A percentile compares a stretch with the other conserved stretches of the same genome.
phyloP scores from a whole-genome alignment of 1,140 invertebrate genomes.

The Ceratina calcarata region DNA sequence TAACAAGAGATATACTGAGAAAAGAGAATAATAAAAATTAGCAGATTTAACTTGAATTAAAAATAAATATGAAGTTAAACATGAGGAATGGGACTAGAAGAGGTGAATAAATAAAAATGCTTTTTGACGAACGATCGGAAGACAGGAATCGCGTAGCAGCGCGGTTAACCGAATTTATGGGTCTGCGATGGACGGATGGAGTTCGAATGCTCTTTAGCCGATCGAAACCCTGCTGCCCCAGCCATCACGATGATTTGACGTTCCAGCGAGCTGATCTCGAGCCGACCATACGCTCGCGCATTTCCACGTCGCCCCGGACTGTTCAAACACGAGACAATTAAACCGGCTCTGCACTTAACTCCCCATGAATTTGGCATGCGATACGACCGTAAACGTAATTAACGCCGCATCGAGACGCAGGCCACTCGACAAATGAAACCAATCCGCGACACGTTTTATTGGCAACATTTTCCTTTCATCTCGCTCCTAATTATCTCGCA shows the following conservation, averaged over 20 bases:
- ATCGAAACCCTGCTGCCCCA: too few relatives aligned
- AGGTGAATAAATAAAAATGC: too few relatives aligned
- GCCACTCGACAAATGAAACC: background rate
- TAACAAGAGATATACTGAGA: too few relatives aligned
- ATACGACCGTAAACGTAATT: conserved; percentile 14
- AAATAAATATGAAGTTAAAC: too few relatives aligned
- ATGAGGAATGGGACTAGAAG: too few relatives aligned
- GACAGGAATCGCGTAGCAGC: too few relatives aligned
- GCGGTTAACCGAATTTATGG: background rate
- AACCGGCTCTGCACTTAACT: conserved; percentile 16
- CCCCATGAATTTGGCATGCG: conserved; percentile 12
- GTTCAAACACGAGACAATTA: conserved; percentile 39
- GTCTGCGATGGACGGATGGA: background rate
- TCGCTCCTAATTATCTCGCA: too few relatives aligned
- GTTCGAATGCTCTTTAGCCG: background rate
- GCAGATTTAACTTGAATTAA: too few relatives aligned
- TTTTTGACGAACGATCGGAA: too few relatives aligned
- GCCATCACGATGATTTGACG: background rate
- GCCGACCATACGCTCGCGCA: background rate
- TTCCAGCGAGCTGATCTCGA: background rate
- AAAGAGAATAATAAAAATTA: too few relatives aligned
- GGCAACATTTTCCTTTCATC: too few relatives aligned
- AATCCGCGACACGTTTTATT: too few relatives aligned
- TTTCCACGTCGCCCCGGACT: background rate
- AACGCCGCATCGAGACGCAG: conserved; percentile 20